Evolutionary conservation across 1,140 invertebrate genomes (phyloP).

Genomic region (Trichonephila clavata): DNA sequence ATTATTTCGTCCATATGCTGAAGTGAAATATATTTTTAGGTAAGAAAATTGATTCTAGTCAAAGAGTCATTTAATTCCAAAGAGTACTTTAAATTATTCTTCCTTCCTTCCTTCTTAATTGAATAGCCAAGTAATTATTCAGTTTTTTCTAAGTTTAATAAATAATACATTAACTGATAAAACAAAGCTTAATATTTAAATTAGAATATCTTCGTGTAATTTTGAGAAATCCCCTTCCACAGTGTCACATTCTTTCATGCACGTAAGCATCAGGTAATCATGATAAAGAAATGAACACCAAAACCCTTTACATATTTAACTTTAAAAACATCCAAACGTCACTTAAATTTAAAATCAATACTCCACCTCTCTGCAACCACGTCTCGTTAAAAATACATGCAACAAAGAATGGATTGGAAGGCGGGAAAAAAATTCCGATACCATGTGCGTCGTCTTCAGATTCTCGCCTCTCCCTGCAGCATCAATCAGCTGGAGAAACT

Average conservation of each 20-base stretch:
- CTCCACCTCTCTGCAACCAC: neutral
- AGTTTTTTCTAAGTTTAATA: neutral
- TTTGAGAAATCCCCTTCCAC: conserved; percentile 14
- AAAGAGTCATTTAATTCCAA: too few relatives aligned
- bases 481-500: conserved; percentile 41
- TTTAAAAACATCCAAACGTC: conserved; percentile 47
- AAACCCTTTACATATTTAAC: conserved; percentile 46
- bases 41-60: too few relatives aligned
- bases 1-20: too few relatives aligned
- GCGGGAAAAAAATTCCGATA: neutral
- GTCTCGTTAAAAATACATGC: conserved; percentile 68
- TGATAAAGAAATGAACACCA: conserved; percentile 49
- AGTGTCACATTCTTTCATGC: conserved; percentile 12
- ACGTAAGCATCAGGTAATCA: conserved; percentile 47
- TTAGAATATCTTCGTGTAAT: neutral
- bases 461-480: neutral
- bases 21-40: too few relatives aligned
- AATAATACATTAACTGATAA: neutral
- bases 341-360: conserved; percentile 64
- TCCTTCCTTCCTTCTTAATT: neutral
- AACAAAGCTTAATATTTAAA: conserved; percentile 3
- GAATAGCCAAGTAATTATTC: neutral
- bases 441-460: neutral
- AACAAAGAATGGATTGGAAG: neutral
- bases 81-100: too few relatives aligned